phyloP scores from a whole-genome alignment of 2,113 vertebrate genomes.

The Dendropsophus ebraccatus region DNA sequence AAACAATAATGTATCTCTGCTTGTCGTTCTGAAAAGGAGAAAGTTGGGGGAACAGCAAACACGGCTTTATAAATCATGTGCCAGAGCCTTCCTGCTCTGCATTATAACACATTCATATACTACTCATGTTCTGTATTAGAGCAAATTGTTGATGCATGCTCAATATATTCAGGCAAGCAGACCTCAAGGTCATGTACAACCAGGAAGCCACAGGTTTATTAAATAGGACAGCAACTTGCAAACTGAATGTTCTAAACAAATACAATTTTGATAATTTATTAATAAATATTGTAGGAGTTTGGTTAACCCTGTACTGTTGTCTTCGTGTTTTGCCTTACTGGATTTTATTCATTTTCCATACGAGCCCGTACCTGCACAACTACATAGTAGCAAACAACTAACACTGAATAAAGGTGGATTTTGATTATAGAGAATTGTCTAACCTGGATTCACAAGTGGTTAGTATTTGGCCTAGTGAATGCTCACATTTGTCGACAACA shows the following conservation, averaged over 20 bases:
- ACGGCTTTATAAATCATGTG: slow-evolving; percentile 20
- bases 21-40: neutral
- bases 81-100: neutral
- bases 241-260: neutral
- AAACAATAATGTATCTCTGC: slow-evolving; percentile 18
- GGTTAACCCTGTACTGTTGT: too few relatives aligned
- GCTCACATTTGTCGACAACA: too few relatives aligned
- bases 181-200: neutral
- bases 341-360: too few relatives aligned
- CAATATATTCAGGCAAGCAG: neutral
- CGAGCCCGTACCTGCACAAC: too few relatives aligned
- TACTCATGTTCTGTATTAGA: slow-evolving; percentile 8
- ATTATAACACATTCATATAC: slow-evolving; percentile 34
- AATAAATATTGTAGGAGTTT: neutral
- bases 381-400: too few relatives aligned
- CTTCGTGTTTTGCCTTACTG: too few relatives aligned
- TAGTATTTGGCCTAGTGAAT: too few relatives aligned
- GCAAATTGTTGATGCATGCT: slow-evolving; percentile 21
- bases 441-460: too few relatives aligned
- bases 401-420: too few relatives aligned
- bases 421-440: too few relatives aligned
- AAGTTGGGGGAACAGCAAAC: neutral
- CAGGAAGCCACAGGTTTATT: neutral
- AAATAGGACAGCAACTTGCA: neutral
- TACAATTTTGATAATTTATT: neutral